Conservation (phyloP, 2,888 invertebrate species). For the Mamestra brassicae region DNA sequence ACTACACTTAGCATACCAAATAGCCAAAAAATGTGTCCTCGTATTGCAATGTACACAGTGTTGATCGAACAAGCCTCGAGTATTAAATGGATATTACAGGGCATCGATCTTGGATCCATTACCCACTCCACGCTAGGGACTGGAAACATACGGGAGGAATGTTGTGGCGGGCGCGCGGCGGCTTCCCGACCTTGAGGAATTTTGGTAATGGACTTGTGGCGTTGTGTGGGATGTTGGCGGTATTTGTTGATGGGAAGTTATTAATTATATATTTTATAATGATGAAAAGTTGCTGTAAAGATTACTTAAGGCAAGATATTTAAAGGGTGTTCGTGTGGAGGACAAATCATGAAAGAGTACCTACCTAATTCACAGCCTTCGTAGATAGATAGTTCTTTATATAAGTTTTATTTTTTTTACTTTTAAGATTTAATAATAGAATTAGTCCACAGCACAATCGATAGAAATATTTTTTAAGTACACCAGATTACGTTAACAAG, state of each 20-base stretch:
- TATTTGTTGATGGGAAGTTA: background rate
- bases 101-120: slow-evolving; percentile 82
- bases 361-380: no score
- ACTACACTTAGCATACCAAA: slow-evolving; percentile 11
- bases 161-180: slow-evolving; percentile 36
- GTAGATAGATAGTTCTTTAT: no score
- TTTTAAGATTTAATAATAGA: no score
- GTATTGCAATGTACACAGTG: slow-evolving; percentile 62
- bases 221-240: background rate
- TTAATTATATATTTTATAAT: background rate
- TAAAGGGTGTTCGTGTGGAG: no score
- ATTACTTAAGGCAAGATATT: background rate
- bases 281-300: background rate
- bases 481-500: no score
- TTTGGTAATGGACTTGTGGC: slow-evolving; percentile 41
- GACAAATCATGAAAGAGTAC: no score
- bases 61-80: slow-evolving; percentile 71
- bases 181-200: slow-evolving; percentile 1
- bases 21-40: slow-evolving; percentile 40
- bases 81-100: slow-evolving; percentile 78
- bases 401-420: no score
- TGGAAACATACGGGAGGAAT: slow-evolving; percentile 63
- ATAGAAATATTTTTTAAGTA: no score
- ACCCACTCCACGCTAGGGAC: slow-evolving; percentile 74
- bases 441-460: no score